A percentile compares a stretch with the other conserved stretches of the same genome.
phyloP scores from a whole-genome alignment of 2,797 vertebrate species.

The Gambelia wislizenii region DNA sequence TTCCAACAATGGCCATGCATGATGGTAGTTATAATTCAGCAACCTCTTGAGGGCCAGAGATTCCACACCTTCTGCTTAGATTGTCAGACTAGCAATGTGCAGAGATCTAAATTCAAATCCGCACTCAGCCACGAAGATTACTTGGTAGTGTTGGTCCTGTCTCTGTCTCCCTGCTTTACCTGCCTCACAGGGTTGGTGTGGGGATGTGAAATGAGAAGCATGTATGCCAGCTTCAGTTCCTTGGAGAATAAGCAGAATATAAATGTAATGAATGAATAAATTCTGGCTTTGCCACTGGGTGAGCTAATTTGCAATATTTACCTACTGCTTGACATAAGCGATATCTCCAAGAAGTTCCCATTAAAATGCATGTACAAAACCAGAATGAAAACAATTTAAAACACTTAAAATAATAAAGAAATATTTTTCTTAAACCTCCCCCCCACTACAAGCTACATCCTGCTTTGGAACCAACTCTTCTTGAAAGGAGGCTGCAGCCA shows the following conservation, averaged over 20 bases:
- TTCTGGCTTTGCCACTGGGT: neutral
- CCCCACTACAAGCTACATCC: no score
- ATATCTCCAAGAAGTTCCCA: no score
- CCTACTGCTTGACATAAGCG: no score
- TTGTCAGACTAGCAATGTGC: neutral
- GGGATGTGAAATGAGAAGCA: no score
- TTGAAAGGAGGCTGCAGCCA: no score
- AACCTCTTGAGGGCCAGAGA: neutral
- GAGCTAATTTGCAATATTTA: neutral
- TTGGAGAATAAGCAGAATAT: neutral
- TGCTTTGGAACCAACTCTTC: neutral
- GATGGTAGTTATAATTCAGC: neutral
- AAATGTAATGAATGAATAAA: neutral
- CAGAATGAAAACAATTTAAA: no score
- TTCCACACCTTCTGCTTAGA: neutral
- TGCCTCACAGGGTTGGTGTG: neutral
- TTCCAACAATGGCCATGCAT: neutral
- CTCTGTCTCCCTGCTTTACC: neutral
- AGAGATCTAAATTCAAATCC: neutral
- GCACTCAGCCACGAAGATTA: neutral
- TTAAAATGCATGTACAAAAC: no score
- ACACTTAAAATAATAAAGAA: neutral
- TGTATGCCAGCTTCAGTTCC: neutral
- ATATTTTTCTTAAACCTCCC: no score
- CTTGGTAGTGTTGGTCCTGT: neutral